phyloP scores from a whole-genome alignment of 2,797 vertebrate species.

The Eulemur coronatus region DNA sequence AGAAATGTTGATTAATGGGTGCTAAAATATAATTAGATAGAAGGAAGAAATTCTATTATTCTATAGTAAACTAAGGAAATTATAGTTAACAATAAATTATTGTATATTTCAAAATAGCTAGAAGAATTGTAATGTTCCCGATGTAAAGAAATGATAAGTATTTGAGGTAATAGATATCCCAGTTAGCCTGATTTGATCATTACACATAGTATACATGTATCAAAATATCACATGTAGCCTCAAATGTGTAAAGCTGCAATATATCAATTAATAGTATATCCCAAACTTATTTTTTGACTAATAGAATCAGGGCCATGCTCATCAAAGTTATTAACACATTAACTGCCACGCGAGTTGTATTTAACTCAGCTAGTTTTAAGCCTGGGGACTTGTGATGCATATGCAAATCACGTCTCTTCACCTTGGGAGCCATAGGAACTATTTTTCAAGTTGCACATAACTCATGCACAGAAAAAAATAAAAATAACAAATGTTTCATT shows the following conservation, averaged over 20 bases:
- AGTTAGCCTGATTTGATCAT: background rate
- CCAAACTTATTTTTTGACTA: background rate
- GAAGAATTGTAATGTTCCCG: background rate
- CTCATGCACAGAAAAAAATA: no score
- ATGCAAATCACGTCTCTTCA: no score
- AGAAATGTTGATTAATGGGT: background rate
- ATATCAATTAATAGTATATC: background rate
- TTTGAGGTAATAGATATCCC: background rate
- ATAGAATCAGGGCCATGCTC: background rate
- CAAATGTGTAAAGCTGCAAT: background rate
- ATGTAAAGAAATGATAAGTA: background rate
- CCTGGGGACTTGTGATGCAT: no score
- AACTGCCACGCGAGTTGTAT: no score
- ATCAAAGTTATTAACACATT: background rate
- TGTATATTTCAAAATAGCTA: background rate
- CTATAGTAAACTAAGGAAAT: background rate
- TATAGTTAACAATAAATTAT: background rate
- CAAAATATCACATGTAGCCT: background rate
- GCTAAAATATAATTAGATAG: background rate
- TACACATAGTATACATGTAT: background rate
- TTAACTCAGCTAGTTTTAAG: no score
- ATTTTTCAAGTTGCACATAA: no score
- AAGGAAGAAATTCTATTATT: background rate
- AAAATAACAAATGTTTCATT: no score
- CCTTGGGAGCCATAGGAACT: no score